These are phyloP conservation scores for Epizoanthus fatuus DNA, from an alignment of 92 coral and sea anemone species.

Conservation along the genomic window DNA sequence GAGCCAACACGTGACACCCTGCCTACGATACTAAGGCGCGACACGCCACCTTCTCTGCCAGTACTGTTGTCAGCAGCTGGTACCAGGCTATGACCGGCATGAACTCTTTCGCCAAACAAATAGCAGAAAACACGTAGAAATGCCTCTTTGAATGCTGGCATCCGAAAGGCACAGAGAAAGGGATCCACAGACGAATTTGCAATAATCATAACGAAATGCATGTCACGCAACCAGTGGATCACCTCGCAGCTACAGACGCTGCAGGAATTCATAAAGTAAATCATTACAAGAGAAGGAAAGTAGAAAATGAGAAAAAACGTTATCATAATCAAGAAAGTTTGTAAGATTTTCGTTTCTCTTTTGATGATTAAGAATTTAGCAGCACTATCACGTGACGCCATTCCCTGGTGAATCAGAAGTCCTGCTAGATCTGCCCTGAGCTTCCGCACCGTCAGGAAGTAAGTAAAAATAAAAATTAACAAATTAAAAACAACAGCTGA, in stretches of 20 bases:
- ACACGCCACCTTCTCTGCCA: too few relatives aligned
- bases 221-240: slow-evolving; percentile 57
- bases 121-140: background rate
- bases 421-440: background rate
- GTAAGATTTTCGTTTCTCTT: slow-evolving; percentile 26
- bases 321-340: slow-evolving; percentile 52
- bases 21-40: too few relatives aligned
- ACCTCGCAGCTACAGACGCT: slow-evolving; percentile 44
- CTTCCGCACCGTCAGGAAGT: background rate
- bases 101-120: background rate
- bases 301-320: slow-evolving; percentile 43
- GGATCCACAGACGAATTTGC: slow-evolving; percentile 57
- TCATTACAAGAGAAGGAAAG: slow-evolving; percentile 49
- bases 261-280: slow-evolving; percentile 60
- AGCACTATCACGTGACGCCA: too few relatives aligned
- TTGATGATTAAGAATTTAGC: background rate
- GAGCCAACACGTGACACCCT: too few relatives aligned
- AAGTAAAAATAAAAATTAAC: background rate
- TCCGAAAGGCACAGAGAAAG: slow-evolving; percentile 57
- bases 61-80: too few relatives aligned
- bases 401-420: too few relatives aligned
- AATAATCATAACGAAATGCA: slow-evolving; percentile 56
- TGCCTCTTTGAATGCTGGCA: slow-evolving; percentile 49
- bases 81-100: too few relatives aligned
- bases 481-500: background rate